phyloP scores from a whole-genome alignment of 2,113 vertebrate species.

The Nothoprocta pentlandii region DNA sequence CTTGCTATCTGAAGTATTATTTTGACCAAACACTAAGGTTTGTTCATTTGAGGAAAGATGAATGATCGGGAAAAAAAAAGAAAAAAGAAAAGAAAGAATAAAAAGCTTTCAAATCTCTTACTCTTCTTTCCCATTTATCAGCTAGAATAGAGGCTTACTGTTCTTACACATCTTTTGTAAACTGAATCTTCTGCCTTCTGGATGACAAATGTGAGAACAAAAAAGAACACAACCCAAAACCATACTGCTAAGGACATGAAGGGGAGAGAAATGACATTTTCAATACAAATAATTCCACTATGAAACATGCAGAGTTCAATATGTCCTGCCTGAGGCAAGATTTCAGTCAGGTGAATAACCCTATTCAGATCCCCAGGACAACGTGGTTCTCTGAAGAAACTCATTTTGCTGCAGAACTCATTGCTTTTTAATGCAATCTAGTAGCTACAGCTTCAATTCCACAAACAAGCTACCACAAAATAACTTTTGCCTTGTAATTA shows the following conservation, averaged over 20 bases:
- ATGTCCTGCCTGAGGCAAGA: neutral
- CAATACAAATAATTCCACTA: neutral
- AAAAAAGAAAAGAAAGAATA: neutral
- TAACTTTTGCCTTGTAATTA: neutral
- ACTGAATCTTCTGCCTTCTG: neutral
- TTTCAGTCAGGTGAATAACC: neutral
- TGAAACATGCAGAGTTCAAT: neutral
- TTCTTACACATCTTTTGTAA: neutral
- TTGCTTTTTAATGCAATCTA: neutral
- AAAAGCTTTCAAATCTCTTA: neutral
- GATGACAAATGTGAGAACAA: neutral
- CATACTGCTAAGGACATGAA: neutral
- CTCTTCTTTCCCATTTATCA: neutral
- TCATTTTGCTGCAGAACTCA: neutral
- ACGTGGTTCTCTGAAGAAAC: neutral
- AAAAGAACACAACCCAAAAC: neutral
- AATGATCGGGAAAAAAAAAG: neutral
- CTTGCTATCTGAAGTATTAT: neutral
- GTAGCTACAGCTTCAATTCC: neutral
- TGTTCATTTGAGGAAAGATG: slow-evolving; percentile 6
- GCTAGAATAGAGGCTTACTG: neutral
- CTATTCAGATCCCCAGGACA: neutral
- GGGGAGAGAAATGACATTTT: neutral
- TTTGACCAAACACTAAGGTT: neutral
- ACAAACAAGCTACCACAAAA: neutral